phyloP scores from a whole-genome alignment of 2,113 vertebrate species.

The Cyprichromis sp. region DNA sequence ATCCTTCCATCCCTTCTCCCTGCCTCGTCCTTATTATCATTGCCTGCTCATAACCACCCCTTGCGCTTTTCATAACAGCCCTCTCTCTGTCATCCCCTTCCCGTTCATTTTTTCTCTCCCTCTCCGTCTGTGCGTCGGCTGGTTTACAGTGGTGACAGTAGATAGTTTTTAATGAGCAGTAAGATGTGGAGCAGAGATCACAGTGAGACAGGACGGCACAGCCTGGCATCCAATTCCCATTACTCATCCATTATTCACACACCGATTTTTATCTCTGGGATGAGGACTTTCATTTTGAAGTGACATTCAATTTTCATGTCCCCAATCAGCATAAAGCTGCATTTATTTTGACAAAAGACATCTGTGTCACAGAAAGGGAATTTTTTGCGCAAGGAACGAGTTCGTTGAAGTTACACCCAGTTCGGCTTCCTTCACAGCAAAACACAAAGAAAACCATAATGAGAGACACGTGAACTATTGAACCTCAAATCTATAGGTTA shows the following conservation, averaged over 20 bases:
- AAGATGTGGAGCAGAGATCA: constrained; percentile 61
- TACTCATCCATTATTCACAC: constrained; percentile 66
- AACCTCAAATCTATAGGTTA: background rate
- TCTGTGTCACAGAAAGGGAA: background rate
- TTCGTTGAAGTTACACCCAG: background rate
- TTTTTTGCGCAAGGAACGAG: background rate
- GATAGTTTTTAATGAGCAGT: constrained; percentile 61
- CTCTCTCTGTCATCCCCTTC: background rate
- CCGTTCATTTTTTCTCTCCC: constrained; percentile 1
- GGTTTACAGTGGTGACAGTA: constrained; percentile 37
- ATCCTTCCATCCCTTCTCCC: background rate
- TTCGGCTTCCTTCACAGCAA: background rate
- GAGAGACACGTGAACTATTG: background rate
- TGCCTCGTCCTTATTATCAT: background rate
- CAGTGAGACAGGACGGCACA: constrained; percentile 42
- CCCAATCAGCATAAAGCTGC: background rate
- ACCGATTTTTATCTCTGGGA: constrained; percentile 39
- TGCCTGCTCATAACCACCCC: background rate
- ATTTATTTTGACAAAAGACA: constrained; percentile 50
- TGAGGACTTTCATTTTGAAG: constrained; percentile 61
- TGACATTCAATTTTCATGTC: constrained; percentile 48
- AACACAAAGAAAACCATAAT: background rate
- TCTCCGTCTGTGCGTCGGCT: constrained; percentile 2
- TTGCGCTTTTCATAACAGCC: background rate
- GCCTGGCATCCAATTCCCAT: constrained; percentile 60